Conservation (phyloP, 2,797 vertebrate species). For the Ceryle rudis region DNA sequence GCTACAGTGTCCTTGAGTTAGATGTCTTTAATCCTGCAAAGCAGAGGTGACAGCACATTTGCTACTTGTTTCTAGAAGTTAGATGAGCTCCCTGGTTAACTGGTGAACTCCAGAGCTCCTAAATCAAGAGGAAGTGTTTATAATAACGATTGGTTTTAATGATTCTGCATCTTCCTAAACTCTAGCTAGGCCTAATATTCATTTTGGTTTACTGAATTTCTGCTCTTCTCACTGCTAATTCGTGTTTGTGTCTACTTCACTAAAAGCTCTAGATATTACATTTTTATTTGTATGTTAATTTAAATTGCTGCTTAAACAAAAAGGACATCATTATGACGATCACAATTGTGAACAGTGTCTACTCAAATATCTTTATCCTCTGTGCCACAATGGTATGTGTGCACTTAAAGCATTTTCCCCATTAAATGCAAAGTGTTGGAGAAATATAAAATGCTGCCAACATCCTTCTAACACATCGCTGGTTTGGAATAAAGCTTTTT, state of each 20-base stretch:
- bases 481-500: conserved; percentile 45
- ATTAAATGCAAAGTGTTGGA: conserved; percentile 45
- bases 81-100: neutral
- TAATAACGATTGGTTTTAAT: neutral
- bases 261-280: conserved; percentile 1
- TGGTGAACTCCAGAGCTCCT: neutral
- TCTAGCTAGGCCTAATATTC: neutral
- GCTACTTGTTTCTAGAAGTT: neutral
- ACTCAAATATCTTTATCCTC: neutral
- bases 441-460: conserved; percentile 49
- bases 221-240: neutral
- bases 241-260: neutral
- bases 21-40: neutral
- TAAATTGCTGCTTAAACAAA: conserved; percentile 29
- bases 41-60: neutral
- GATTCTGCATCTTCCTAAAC: neutral
- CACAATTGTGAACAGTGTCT: conserved; percentile 21
- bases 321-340: neutral
- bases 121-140: neutral
- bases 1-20: neutral
- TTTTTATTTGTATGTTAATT: conserved; percentile 42
- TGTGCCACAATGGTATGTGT: neutral
- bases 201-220: neutral
- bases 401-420: conserved; percentile 56
- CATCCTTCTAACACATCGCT: conserved; percentile 10